Percentiles rank a stretch among this genome's conserved stretches.
These are phyloP conservation scores for Yponomeuta evonymella DNA, from an alignment of 2,888 invertebrate genomes.

Conservation along the genomic window DNA sequence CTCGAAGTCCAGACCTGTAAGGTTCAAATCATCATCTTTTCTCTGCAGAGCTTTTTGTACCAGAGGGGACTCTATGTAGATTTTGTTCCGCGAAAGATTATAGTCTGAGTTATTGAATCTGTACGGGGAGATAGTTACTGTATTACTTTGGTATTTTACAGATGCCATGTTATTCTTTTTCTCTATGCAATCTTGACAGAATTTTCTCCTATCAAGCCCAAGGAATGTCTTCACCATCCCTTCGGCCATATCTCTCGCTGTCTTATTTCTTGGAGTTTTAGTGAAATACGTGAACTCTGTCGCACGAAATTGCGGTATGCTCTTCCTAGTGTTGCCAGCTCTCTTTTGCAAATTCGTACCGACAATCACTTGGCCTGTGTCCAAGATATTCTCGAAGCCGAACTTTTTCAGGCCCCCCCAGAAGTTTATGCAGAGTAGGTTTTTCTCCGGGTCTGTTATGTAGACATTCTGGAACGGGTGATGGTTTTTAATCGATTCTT, in stretches of 20 bases:
- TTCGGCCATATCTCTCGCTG: conserved; percentile 61
- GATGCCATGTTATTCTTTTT: conserved; percentile 45
- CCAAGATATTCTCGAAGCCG: conserved; percentile 73
- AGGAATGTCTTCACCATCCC: conserved; percentile 50
- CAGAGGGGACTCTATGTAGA: conserved; percentile 51
- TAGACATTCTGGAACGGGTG: conserved; percentile 74
- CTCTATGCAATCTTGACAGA: conserved; percentile 46
- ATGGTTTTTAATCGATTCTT: conserved; percentile 35
- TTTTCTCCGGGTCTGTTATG: conserved; percentile 71
- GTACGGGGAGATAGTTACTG: conserved; percentile 55
- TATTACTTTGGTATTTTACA: conserved; percentile 29
- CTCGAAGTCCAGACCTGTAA: conserved; percentile 64
- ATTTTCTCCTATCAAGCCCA: conserved; percentile 34
- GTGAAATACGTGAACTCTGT: conserved; percentile 79
- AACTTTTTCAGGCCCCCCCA: conserved; percentile 72
- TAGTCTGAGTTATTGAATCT: conserved; percentile 43
- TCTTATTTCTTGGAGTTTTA: conserved; percentile 73
- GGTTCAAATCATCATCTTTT: conserved; percentile 41
- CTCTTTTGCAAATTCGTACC: conserved; percentile 80
- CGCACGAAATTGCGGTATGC: conserved; percentile 76
- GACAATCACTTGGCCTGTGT: conserved; percentile 73
- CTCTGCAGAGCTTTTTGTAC: conserved; percentile 23
- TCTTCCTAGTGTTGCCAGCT: conserved; percentile 62
- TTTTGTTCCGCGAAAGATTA: conserved; percentile 45
- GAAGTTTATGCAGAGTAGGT: conserved; percentile 72